Conservation (phyloP, 2,797 vertebrate species). For the Furcifer pardalis region DNA sequence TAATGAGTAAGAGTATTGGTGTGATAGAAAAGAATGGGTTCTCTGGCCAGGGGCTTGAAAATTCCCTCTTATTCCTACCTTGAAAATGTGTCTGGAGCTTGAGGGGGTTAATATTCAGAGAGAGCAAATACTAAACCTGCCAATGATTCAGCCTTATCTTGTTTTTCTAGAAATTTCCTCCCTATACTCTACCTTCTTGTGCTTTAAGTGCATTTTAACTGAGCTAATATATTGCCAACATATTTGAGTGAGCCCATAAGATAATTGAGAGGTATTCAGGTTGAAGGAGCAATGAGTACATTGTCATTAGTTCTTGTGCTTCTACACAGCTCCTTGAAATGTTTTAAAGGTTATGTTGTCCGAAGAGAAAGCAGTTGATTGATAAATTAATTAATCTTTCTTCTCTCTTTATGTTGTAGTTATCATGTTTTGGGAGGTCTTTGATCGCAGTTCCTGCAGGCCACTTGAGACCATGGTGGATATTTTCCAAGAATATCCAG, state of each 20-base stretch:
- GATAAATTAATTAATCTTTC: slow-evolving; percentile 48
- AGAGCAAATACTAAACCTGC: neutral
- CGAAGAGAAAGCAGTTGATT: slow-evolving; percentile 35
- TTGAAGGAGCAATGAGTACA: neutral
- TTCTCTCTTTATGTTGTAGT: slow-evolving; percentile 76
- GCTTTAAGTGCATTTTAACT: slow-evolving; percentile 26
- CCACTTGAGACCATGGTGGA: slow-evolving; percentile 95
- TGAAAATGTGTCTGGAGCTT: slow-evolving; percentile 22
- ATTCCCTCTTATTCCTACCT: slow-evolving; percentile 18
- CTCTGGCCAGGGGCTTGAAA: slow-evolving; percentile 6
- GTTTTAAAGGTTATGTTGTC: slow-evolving; percentile 30
- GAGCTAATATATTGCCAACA: slow-evolving; percentile 10
- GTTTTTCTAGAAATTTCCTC: neutral
- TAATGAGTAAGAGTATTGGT: neutral
- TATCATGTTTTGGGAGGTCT: slow-evolving; percentile 93
- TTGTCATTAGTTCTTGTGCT: neutral
- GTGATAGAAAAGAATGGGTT: neutral
- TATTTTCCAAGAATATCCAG: slow-evolving; percentile 95
- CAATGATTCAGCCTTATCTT: slow-evolving; percentile 14
- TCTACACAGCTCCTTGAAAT: slow-evolving; percentile 11
- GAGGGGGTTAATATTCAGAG: slow-evolving; percentile 31
- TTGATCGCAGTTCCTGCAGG: slow-evolving; percentile 90
- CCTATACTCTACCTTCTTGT: neutral
- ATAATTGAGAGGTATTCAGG: neutral
- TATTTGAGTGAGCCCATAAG: neutral